A percentile compares a stretch with the other conserved stretches of the same genome.
These are phyloP conservation scores for Maccullochella peelii DNA, from an alignment of 2,113 vertebrate species.

Conservation along the genomic window DNA sequence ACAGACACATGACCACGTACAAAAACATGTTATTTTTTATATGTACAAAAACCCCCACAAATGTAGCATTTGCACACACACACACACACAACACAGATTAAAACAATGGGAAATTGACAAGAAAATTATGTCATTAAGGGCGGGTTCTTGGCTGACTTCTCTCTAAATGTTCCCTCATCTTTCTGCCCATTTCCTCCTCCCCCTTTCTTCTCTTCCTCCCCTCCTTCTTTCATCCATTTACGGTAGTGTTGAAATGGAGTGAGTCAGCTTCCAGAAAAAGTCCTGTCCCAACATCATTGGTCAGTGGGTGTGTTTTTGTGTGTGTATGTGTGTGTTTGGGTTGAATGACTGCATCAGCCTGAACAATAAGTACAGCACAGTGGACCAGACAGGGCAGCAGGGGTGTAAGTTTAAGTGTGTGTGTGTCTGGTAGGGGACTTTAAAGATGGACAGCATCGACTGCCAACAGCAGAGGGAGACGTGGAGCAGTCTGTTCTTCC, in stretches of 20 bases:
- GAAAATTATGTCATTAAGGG: constrained; percentile 76
- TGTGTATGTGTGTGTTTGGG: constrained; percentile 19
- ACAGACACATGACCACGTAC: neutral
- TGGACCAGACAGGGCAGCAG: constrained; percentile 38
- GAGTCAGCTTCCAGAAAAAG: constrained; percentile 81
- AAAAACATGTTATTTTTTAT: constrained; percentile 1
- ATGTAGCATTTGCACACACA: neutral
- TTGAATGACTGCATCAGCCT: constrained; percentile 52
- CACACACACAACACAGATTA: constrained; percentile 14
- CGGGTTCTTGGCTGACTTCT: constrained; percentile 66
- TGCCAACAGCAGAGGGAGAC: constrained; percentile 74
- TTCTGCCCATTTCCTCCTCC: constrained; percentile 72
- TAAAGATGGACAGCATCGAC: neutral
- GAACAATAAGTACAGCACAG: constrained; percentile 54
- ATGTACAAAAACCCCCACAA: neutral
- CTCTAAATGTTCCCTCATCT: constrained; percentile 67
- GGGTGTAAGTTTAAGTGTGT: constrained; percentile 24
- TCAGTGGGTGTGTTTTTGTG: constrained; percentile 36
- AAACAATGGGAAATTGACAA: constrained; percentile 69
- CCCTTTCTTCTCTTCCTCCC: constrained; percentile 56
- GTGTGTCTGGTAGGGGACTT: constrained; percentile 24
- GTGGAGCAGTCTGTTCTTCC: constrained; percentile 45
- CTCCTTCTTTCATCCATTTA: constrained; percentile 74
- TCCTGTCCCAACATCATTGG: constrained; percentile 36
- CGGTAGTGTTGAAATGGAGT: constrained; percentile 67